Percentiles rank a stretch among this genome's conserved stretches.
Evolutionary conservation across 2,888 invertebrate genomes (phyloP).

Genomic region (Idaea aversata): DNA sequence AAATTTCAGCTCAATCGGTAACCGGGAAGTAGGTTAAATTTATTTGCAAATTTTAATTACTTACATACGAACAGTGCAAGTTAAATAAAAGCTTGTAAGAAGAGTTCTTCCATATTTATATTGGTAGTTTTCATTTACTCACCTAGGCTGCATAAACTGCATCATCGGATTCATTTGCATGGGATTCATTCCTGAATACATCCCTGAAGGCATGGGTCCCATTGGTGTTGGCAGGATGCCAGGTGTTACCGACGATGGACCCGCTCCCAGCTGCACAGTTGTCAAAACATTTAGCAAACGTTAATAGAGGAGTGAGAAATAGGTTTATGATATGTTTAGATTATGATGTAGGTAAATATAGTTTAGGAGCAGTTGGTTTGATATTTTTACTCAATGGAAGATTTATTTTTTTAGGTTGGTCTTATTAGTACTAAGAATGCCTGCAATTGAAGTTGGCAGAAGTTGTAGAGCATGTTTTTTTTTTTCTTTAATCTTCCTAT

Average conservation of each 20-base stretch:
- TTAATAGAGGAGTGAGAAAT: not conserved
- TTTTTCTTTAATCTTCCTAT: no score
- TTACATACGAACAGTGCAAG: no score
- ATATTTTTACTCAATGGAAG: not conserved
- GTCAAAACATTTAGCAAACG: not conserved
- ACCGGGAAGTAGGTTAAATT: no score
- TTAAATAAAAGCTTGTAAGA: no score
- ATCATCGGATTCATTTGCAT: conserved; percentile 88
- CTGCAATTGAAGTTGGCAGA: not conserved
- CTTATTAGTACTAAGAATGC: not conserved
- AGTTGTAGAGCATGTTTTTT: not conserved
- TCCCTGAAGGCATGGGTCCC: conserved; percentile 84
- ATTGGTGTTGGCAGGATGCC: conserved; percentile 80
- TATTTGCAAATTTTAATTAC: no score
- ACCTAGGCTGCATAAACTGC: conserved; percentile 86
- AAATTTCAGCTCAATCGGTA: no score
- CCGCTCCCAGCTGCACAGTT: conserved; percentile 64
- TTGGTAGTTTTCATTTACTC: conserved; percentile 19
- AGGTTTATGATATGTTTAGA: conserved; percentile 7
- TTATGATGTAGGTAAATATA: not conserved
- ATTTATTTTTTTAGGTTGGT: not conserved
- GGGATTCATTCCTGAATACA: conserved; percentile 71
- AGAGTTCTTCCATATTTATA: no score
- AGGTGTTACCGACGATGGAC: conserved; percentile 83
- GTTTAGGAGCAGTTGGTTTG: not conserved